phyloP scores from a whole-genome alignment of 2,797 vertebrate species.

The Coluber constrictor region DNA sequence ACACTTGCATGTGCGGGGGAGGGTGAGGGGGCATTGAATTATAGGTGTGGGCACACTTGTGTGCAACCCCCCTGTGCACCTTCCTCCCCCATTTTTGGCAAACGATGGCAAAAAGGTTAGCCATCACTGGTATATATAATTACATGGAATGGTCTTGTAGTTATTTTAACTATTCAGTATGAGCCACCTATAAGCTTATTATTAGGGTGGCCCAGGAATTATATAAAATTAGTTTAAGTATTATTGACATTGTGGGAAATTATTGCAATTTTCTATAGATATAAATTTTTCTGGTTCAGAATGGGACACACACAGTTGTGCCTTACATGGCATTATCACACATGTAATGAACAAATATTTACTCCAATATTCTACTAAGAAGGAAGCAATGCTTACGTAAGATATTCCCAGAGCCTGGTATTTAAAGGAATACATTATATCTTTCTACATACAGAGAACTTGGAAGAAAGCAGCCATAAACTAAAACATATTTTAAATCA shows the following conservation, averaged over 20 bases:
- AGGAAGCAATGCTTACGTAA: not conserved
- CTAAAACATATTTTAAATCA: too few species aligned
- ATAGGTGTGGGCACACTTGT: too few species aligned
- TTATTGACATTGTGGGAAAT: not conserved
- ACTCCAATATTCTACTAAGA: not conserved
- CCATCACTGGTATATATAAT: not conserved
- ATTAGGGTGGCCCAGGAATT: too few species aligned
- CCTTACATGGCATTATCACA: not conserved
- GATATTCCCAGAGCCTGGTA: not conserved
- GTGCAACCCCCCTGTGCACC: too few species aligned
- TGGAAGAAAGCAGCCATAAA: not conserved
- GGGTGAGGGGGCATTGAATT: too few species aligned
- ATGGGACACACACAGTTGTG: not conserved
- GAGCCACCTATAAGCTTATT: too few species aligned
- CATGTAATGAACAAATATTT: not conserved
- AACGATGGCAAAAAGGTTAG: too few species aligned
- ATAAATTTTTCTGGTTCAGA: not conserved
- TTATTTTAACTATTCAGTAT: not conserved
- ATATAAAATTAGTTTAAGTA: not conserved
- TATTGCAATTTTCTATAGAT: not conserved
- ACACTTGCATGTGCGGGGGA: too few species aligned
- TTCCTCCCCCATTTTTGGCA: too few species aligned
- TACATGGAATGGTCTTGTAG: not conserved
- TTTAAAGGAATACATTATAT: not conserved
- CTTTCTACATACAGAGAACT: not conserved